phyloP scores from a whole-genome alignment of 2,797 vertebrate genomes.

The Coracias cyanogaster region DNA sequence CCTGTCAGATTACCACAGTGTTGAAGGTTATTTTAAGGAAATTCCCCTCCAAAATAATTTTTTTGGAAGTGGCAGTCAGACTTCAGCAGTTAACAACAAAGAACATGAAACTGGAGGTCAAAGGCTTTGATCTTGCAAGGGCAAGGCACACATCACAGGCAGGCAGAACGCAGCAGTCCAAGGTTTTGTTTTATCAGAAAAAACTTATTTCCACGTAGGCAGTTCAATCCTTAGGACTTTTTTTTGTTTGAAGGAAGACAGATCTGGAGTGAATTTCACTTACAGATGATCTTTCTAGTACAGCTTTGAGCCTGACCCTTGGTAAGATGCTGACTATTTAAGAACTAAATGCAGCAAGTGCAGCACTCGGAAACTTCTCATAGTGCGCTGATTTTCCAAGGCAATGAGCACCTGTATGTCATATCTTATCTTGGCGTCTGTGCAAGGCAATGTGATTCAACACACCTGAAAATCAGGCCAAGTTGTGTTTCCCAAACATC shows the following conservation, averaged over 20 bases:
- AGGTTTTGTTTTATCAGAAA: constrained; percentile 55
- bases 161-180: not conserved
- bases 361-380: not conserved
- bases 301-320: constrained; percentile 40
- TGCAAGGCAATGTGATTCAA: not conserved
- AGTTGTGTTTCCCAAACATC: not conserved
- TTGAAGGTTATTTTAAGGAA: not conserved
- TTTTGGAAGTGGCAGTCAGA: constrained; percentile 31
- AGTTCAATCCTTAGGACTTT: constrained; percentile 44
- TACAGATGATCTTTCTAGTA: constrained; percentile 19
- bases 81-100: constrained; percentile 37
- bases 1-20: not conserved
- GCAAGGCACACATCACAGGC: constrained; percentile 31
- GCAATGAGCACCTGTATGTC: constrained; percentile 41
- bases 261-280: constrained; percentile 39
- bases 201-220: not conserved
- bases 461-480: constrained; percentile 30
- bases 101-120: constrained; percentile 36
- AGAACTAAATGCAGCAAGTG: constrained; percentile 33
- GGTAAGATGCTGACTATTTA: constrained; percentile 55
- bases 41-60: not conserved
- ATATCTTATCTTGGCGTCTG: not conserved
- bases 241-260: constrained; percentile 48
- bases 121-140: constrained; percentile 30
- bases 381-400: constrained; percentile 54